Percentiles rank a stretch among this genome's conserved stretches.
Conservation (phyloP, 2,888 invertebrate genomes). For the Saturnia japonica region DNA sequence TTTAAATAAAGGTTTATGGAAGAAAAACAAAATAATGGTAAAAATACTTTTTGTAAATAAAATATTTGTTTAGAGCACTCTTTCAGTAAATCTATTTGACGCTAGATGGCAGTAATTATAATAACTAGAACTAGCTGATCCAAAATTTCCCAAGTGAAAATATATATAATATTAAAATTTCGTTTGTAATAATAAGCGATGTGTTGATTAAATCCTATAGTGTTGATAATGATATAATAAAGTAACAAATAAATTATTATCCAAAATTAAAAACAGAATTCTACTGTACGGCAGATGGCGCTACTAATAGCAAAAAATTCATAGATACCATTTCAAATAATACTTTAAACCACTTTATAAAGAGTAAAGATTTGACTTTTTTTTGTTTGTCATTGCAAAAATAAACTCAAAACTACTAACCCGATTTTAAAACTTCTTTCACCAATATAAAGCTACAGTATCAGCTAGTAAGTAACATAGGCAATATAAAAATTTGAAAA, state of each 20-base stretch:
- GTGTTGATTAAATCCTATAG: neutral
- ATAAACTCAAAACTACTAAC: too few species aligned
- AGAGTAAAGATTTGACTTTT: too few species aligned
- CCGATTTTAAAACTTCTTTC: too few species aligned
- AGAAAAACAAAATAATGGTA: too few species aligned
- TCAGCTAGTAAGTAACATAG: too few species aligned
- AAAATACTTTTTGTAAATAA: too few species aligned
- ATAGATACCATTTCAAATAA: neutral
- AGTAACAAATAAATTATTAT: neutral
- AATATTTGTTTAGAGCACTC: neutral
- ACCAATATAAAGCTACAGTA: too few species aligned
- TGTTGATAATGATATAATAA: neutral
- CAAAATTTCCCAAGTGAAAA: neutral
- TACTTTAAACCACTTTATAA: too few species aligned
- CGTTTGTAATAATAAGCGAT: neutral
- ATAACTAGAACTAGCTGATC: neutral
- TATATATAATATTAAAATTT: neutral
- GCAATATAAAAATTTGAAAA: too few species aligned
- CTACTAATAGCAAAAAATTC: conserved; percentile 16
- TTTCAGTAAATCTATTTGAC: neutral
- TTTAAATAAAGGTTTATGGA: too few species aligned
- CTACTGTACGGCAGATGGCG: conserved; percentile 36
- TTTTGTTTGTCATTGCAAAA: too few species aligned
- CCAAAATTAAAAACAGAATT: conserved; percentile 1
- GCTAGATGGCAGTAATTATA: neutral